Base-by-base conservation (phyloP, 2,888 invertebrate genomes). In the Spilosoma lubricipeda region DNA sequence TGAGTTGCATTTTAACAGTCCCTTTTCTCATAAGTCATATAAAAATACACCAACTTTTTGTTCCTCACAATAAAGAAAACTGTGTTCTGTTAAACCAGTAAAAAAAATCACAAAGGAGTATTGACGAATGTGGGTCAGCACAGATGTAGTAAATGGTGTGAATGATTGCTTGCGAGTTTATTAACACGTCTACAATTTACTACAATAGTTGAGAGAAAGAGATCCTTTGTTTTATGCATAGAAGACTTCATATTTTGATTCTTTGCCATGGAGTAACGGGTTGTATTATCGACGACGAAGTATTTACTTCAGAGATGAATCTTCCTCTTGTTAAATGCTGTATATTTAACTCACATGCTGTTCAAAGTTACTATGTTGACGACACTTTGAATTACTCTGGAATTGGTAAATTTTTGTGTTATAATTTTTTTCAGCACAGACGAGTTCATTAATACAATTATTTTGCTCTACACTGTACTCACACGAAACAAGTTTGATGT, bases 51-150 rank as follows among this genome's bases (percentile, higher is more conserved):
- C 18, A 18, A 30, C 20, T 20, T 9, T 23, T 30, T 67, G 27
- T 67, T 67, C 33, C 11, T 67, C 30, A 1, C 20, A 18, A 42
- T 45, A 23, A 45, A 23, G 11, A 33, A 33, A 13, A 67, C 23
- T 20, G 48, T 20, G 20, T 48, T n/a, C 7, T 65, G 33, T 63
- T 30, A 20, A 36, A 65, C 18, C 39, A 30, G 70, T 52, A 67
- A 74, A 71, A 74, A 71, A 74, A 70, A 48, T 39, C 45, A 74
- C 71, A 74, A 74, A 70, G 67, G 48, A 48, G 48, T 63, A 71
- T 71, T 74, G 67, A 74, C 39, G 70, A 15, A 74, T 67, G 74
- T 71, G 36, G 74, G 74, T 52, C 74, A 67, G 33, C 30, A 33
- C 48, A 70, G 48, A 67, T 63, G 67, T 67, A 70, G 63, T 27